Base-by-base conservation (phyloP, 37 sponge, comb jelly and placozoan species). In the Aphrocallistes beatrix region DNA sequence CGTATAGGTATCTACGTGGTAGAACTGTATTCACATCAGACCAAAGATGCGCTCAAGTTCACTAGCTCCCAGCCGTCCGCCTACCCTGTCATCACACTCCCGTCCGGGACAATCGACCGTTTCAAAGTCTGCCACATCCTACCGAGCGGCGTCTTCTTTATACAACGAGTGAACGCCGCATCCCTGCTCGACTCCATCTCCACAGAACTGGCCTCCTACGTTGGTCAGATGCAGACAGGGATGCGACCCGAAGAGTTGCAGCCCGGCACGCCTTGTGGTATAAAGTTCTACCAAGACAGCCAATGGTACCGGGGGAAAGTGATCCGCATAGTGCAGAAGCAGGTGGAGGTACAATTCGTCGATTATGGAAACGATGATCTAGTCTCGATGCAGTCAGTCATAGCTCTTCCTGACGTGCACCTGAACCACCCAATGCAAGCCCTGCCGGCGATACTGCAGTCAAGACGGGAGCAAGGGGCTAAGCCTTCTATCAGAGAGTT, bases 241-340 rank as follows among this genome's bases (percentile, higher is more conserved):
- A 60, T 60, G 75, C 10, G n/a, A 60, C 28, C 75, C n/a, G 75
- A 60, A 13, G 75, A 21, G 3, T 21, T 60, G 21, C 75, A 32
- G 32, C 75, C 75, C n/a, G 75, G 75, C 17, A 25, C n/a, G n/a
- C 75, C 75, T 3, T 60, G 75, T 13, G 75, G 28, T 3, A 30
- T 60, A 19, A 60, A 60, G n/a, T 60, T 60, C 75, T 60, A 60
- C n/a, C 75, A 60, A 13, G 75, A 60, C 34, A 60, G n/a, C 34
- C 8, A 60, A 6, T 60, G 75, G 75, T 60, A 60, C 34, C 75
- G 75, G 10, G 75, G 75, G 10, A 60, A 60, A 13, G 75, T 60
- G 34, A 19, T 60, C 10, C 75, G 75, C 75, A 30, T 30, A 25
- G 28, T 30, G 8, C 75, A 60, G n/a, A 19, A 60, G n/a, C 75